Conservation (phyloP, 2,113 vertebrate species). For the Puma concolor region DNA sequence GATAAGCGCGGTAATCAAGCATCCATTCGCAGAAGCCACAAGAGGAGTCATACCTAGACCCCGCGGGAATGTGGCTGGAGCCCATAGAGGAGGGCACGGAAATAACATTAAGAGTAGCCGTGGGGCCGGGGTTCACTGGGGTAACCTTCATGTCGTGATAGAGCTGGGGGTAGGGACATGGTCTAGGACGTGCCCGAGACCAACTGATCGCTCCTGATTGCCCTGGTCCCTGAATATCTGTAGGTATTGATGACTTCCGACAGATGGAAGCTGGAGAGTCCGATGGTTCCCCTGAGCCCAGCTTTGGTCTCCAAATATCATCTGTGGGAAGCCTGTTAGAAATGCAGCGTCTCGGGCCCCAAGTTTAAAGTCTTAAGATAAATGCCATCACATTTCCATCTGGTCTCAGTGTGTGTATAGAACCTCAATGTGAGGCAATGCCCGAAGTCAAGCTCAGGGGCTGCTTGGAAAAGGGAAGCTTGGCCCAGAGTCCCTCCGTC, state of each 20-base stretch:
- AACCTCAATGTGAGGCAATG: not conserved
- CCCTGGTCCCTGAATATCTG: accelerated
- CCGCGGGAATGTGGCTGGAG: not conserved
- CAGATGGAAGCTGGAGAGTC: not conserved
- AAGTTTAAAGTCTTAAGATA: not conserved
- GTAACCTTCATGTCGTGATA: not conserved
- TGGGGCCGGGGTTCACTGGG: accelerated
- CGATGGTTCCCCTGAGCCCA: not conserved
- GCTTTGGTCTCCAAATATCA: not conserved
- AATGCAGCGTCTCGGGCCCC: not conserved
- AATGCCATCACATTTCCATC: accelerated
- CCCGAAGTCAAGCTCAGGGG: not conserved
- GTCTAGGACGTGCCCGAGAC: too few relatives aligned
- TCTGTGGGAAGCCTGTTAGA: not conserved
- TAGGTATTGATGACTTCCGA: not conserved
- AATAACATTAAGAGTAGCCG: accelerated
- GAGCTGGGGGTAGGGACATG: accelerated
- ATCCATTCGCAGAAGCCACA: not conserved
- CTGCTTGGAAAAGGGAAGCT: not conserved
- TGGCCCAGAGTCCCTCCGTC: accelerated
- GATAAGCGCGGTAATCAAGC: not conserved
- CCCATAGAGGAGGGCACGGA: not conserved
- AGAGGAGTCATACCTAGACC: not conserved
- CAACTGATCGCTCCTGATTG: accelerated
- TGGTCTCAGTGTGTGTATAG: not conserved